Percentiles rank a stretch among this genome's conserved stretches.
Evolutionary conservation across 2,797 vertebrate genomes (phyloP).

Genomic region (Eulemur mongoz): DNA sequence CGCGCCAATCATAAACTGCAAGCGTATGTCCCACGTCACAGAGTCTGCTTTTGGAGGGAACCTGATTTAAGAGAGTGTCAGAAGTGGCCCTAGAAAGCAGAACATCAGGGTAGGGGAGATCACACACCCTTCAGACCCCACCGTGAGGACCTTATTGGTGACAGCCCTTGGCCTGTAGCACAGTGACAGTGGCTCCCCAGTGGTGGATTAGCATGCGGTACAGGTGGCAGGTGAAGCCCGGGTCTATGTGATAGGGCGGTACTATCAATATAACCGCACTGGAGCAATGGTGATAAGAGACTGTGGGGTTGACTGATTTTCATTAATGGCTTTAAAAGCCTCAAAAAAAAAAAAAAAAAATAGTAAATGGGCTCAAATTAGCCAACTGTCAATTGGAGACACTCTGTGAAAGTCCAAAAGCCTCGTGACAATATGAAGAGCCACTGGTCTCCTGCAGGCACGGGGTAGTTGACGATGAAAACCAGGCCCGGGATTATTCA

Average conservation of each 20-base stretch:
- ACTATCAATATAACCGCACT: not conserved
- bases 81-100: not conserved
- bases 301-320: not conserved
- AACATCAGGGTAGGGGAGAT: not conserved
- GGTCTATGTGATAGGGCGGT: rapidly evolving
- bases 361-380: not conserved
- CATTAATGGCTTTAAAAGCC: not conserved
- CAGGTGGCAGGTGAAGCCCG: rapidly evolving
- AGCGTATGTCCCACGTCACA: not conserved
- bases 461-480: not conserved
- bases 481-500: not conserved
- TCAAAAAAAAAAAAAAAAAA: not conserved
- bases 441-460: not conserved
- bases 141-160: rapidly evolving
- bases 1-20: not conserved
- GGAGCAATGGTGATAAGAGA: not conserved
- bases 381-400: not conserved
- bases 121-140: not conserved
- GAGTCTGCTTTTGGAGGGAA: not conserved
- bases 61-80: not conserved
- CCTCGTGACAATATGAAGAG: rapidly evolving
- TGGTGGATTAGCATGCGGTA: rapidly evolving
- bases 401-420: rapidly evolving
- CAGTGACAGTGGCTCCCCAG: not conserved
- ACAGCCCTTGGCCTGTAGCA: not conserved